These are phyloP conservation scores for Eospalax fontanierii DNA, from an alignment of 2,797 vertebrate genomes.

Conservation along the genomic window DNA sequence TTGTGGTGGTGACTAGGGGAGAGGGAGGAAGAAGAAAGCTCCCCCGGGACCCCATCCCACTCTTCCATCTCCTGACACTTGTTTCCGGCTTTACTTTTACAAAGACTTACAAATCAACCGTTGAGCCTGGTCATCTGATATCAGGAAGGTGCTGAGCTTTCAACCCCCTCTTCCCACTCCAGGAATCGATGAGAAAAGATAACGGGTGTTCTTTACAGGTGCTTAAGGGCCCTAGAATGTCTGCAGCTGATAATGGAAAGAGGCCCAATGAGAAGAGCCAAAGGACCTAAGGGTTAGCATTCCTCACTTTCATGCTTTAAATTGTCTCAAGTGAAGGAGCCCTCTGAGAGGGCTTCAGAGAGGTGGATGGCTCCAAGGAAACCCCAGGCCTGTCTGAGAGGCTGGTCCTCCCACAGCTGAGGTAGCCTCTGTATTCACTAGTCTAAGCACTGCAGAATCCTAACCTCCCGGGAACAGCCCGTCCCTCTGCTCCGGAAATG, in stretches of 20 bases:
- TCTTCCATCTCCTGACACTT: neutral
- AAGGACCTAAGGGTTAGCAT: neutral
- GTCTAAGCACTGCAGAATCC: neutral
- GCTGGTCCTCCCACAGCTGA: neutral
- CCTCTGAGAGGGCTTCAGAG: neutral
- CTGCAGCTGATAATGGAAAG: neutral
- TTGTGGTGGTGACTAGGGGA: no score
- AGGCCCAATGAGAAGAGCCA: neutral
- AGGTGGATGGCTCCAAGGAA: neutral
- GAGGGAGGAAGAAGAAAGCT: neutral
- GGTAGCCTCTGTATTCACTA: neutral
- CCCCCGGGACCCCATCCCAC: no score
- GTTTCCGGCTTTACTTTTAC: neutral
- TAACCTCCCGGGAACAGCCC: no score
- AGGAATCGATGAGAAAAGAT: neutral
- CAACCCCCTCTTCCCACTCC: neutral
- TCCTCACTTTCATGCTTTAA: neutral
- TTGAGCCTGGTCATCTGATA: neutral
- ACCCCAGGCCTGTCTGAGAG: neutral
- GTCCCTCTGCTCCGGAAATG: neutral
- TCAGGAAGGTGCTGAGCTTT: neutral
- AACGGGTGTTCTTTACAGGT: neutral
- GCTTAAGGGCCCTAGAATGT: neutral
- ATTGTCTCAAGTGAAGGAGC: no score
- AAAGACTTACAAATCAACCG: neutral